A percentile compares a stretch with the other conserved stretches of the same genome.
phyloP scores from a whole-genome alignment of 2,888 invertebrate genomes.

The Zeuzera pyrina region DNA sequence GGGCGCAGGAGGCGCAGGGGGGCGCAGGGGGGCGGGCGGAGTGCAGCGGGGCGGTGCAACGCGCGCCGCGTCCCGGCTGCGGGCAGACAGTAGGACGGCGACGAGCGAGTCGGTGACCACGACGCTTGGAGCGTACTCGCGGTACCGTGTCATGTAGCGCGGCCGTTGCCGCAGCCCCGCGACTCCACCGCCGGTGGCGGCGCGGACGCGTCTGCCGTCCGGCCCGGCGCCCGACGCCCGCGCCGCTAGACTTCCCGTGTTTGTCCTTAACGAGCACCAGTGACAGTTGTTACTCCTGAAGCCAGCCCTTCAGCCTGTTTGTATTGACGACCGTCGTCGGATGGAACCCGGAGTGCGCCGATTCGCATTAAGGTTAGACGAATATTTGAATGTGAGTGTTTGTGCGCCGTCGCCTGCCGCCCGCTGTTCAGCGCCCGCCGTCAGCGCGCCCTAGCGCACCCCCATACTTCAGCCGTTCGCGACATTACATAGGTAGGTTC shows the following conservation, averaged over 20 bases:
- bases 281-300: conserved; percentile 57
- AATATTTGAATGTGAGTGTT: conserved; percentile 69
- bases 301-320: conserved; percentile 63
- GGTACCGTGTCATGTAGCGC: conserved; percentile 66
- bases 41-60: conserved; percentile 72
- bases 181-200: conserved; percentile 58
- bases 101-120: conserved; percentile 70
- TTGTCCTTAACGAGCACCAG: conserved; percentile 28
- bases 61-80: conserved; percentile 63
- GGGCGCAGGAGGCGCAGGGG: conserved; percentile 43
- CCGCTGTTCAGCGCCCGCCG: conserved; percentile 18
- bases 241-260: conserved; percentile 42
- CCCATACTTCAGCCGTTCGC: conserved; percentile 49
- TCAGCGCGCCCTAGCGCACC: conserved; percentile 44
- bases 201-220: conserved; percentile 65
- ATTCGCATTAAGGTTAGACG: conserved; percentile 72
- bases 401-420: conserved; percentile 49
- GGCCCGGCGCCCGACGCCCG: conserved; percentile 53
- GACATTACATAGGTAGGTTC: conserved; percentile 53
- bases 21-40: conserved; percentile 62
- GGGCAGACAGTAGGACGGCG: conserved; percentile 72
- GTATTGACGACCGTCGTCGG: conserved; percentile 63
- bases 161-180: conserved; percentile 63
- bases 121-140: conserved; percentile 69
- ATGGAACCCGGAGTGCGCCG: conserved; percentile 72